Conservation (phyloP, 2,113 vertebrate genomes). For the Gracilinanus agilis region DNA sequence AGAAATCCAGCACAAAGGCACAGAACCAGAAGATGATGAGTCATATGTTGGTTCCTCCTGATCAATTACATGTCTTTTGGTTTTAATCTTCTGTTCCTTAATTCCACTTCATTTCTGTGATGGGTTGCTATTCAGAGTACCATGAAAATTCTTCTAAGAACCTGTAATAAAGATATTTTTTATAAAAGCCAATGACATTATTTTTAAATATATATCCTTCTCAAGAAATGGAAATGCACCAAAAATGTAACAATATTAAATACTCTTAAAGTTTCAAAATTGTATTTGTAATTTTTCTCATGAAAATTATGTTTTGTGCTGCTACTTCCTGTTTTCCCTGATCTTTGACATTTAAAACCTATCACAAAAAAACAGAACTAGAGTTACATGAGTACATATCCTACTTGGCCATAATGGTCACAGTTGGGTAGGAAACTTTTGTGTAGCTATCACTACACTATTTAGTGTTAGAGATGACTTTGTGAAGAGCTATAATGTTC, state of each 20-base stretch:
- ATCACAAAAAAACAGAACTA: background rate
- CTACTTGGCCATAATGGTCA: background rate
- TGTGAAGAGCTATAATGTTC: background rate
- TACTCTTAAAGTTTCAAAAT: background rate
- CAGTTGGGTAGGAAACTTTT: background rate
- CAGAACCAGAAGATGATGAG: background rate
- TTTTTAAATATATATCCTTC: background rate
- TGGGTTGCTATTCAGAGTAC: background rate
- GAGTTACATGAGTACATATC: background rate
- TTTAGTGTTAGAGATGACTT: background rate
- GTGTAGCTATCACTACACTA: background rate
- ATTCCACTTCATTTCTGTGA: background rate
- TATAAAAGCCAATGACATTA: background rate
- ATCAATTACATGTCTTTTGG: background rate
- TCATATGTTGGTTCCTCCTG: background rate
- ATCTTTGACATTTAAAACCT: background rate
- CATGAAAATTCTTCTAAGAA: background rate
- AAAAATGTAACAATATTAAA: background rate
- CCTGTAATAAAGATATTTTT: background rate
- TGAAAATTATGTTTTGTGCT: background rate
- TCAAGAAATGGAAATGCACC: background rate
- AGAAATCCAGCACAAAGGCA: background rate
- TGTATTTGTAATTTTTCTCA: background rate
- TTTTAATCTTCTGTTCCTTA: background rate
- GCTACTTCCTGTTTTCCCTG: background rate